Evolutionary conservation across 2,113 vertebrate genomes (phyloP).

Genomic region (Percopsis transmontana): DNA sequence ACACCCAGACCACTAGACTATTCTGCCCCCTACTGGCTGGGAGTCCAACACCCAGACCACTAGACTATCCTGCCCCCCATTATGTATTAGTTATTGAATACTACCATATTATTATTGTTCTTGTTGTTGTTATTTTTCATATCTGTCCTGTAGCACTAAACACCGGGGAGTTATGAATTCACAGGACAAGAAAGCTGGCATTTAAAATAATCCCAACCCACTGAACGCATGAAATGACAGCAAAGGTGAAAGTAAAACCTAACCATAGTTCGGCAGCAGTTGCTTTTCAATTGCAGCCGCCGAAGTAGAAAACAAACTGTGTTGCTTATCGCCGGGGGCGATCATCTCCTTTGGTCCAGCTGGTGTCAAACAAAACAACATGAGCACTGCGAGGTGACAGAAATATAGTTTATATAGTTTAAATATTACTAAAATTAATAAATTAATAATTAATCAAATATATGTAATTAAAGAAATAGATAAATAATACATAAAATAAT

Average conservation of each 20-base stretch:
- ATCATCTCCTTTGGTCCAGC: constrained; percentile 89
- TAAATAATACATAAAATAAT: not conserved
- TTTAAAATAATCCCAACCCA: constrained; percentile 65
- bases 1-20: too few relatives aligned
- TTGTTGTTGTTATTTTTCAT: constrained; percentile 35
- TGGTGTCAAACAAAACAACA: constrained; percentile 72
- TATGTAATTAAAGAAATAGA: not conserved
- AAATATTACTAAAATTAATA: too few relatives aligned
- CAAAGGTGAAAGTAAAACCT: constrained; percentile 65
- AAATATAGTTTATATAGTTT: too few relatives aligned
- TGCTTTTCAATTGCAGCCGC: constrained; percentile 93
- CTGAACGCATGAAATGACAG: constrained; percentile 68
- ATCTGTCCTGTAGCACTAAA: constrained; percentile 28
- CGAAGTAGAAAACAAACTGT: constrained; percentile 88
- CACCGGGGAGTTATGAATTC: constrained; percentile 52
- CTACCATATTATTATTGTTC: too few relatives aligned
- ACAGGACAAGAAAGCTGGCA: constrained; percentile 44
- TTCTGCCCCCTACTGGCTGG: too few relatives aligned
- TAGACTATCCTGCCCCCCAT: too few relatives aligned
- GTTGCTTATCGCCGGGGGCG: constrained; percentile 88
- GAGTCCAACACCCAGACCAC: too few relatives aligned
- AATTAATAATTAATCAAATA: not conserved
- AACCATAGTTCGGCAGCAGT: constrained; percentile 87
- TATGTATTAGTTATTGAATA: too few relatives aligned
- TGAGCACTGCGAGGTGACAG: too few relatives aligned